phyloP scores from a whole-genome alignment of 2,113 vertebrate species.

The Gymnorhina tibicen region DNA sequence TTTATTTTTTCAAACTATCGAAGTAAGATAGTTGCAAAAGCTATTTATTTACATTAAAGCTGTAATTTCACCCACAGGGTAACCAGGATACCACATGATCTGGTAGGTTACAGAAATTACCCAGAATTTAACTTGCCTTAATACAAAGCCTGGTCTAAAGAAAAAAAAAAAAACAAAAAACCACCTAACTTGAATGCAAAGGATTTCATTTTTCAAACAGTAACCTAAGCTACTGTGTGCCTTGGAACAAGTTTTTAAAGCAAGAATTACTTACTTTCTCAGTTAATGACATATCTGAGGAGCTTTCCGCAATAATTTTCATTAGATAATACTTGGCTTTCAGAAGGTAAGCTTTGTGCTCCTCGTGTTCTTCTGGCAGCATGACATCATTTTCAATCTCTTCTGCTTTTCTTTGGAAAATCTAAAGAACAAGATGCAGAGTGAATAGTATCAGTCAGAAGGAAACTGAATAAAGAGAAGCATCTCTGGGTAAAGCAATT shows the following conservation, averaged over 20 bases:
- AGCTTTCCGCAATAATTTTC: conserved; percentile 81
- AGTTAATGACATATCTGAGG: conserved; percentile 74
- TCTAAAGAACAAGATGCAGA: conserved; percentile 65
- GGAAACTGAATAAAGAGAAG: background rate
- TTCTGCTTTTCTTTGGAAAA: conserved; percentile 91
- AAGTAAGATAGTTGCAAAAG: background rate
- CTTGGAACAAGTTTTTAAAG: background rate
- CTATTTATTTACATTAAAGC: background rate
- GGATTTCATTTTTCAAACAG: background rate
- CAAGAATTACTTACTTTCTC: conserved; percentile 77
- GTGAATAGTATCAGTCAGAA: background rate
- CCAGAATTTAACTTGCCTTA: background rate
- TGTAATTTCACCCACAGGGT: background rate
- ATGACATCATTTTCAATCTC: conserved; percentile 85
- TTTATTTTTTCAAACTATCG: background rate
- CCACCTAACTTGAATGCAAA: background rate
- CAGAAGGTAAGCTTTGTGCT: conserved; percentile 81
- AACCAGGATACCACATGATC: background rate
- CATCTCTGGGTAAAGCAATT: background rate
- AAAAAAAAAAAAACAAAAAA: background rate
- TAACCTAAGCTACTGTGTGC: background rate
- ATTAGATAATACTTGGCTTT: conserved; percentile 83
- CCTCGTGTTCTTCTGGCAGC: conserved; percentile 85
- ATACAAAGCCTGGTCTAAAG: background rate
- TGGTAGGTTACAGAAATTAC: background rate